Evolutionary conservation across 2,888 invertebrate species (phyloP).

Genomic region (Esperia sulphurella): DNA sequence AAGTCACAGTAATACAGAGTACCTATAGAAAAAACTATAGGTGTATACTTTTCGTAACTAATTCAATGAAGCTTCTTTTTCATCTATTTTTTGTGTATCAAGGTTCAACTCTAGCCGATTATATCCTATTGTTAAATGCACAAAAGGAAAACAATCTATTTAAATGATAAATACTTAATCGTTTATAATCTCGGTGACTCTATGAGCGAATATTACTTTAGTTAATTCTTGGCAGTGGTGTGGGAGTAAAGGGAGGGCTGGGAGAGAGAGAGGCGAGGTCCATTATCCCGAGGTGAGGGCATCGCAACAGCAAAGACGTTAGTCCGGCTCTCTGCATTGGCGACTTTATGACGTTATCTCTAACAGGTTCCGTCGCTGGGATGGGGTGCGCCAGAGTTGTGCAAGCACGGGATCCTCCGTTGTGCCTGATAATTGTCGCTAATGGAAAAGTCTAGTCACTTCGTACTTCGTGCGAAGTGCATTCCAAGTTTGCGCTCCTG

Average conservation of each 20-base stretch:
- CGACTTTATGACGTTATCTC: conserved; percentile 78
- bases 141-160: too few relatives aligned
- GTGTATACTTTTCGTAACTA: too few relatives aligned
- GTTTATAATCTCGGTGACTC: conserved; percentile 1
- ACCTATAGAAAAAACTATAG: too few relatives aligned
- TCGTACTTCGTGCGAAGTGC: conserved; percentile 66
- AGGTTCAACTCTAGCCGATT: too few relatives aligned
- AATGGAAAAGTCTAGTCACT: conserved; percentile 79
- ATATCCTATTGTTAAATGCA: too few relatives aligned
- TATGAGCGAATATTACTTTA: conserved; percentile 17
- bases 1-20: too few relatives aligned
- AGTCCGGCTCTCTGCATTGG: conserved; percentile 71
- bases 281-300: conserved; percentile 70
- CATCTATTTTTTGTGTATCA: too few relatives aligned
- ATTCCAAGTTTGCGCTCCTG: conserved; percentile 72
- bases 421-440: conserved; percentile 76
- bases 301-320: conserved; percentile 71
- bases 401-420: conserved; percentile 66
- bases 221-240: conserved; percentile 22
- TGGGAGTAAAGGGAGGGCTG: conserved; percentile 19
- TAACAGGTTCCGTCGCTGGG: conserved; percentile 69
- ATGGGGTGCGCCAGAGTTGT: conserved; percentile 44
- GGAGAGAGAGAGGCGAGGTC: conserved; percentile 43
- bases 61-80: too few relatives aligned
- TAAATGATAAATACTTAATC: too few relatives aligned